These are phyloP conservation scores for Orchesellides sinensis DNA, from an alignment of 2,888 invertebrate species.

Conservation along the genomic window DNA sequence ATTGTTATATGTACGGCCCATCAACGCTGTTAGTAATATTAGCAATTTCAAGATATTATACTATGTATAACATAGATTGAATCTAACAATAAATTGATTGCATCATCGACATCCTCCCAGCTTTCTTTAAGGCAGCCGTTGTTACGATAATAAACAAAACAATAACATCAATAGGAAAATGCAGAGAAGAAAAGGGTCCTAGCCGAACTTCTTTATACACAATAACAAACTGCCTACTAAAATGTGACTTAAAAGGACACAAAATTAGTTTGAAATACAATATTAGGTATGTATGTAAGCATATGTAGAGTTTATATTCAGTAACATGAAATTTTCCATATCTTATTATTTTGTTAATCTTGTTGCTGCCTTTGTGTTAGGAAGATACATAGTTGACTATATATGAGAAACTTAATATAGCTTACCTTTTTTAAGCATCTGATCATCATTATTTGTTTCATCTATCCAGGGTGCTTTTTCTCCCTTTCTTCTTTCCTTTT, in stretches of 20 bases:
- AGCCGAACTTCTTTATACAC: background rate
- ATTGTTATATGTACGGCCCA: conserved; percentile 3
- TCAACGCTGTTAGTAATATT: background rate
- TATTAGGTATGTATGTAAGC: conserved; percentile 6
- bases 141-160: conserved; percentile 12
- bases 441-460: conserved; percentile 14
- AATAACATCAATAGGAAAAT: background rate
- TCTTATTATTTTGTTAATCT: conserved; percentile 39
- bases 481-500: conserved; percentile 23
- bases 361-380: conserved; percentile 14
- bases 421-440: conserved; percentile 18
- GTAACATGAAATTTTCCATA: conserved; percentile 10
- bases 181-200: conserved; percentile 1
- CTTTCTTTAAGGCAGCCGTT: background rate
- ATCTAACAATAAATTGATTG: no score
- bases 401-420: conserved; percentile 18
- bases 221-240: background rate
- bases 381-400: background rate
- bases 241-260: conserved; percentile 49
- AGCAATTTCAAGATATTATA: no score
- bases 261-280: conserved; percentile 45
- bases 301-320: no score
- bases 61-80: background rate
- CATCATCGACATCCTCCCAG: no score
- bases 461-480: conserved; percentile 12